Conservation (phyloP, 2,797 vertebrate species). For the Lepus oiostolus region DNA sequence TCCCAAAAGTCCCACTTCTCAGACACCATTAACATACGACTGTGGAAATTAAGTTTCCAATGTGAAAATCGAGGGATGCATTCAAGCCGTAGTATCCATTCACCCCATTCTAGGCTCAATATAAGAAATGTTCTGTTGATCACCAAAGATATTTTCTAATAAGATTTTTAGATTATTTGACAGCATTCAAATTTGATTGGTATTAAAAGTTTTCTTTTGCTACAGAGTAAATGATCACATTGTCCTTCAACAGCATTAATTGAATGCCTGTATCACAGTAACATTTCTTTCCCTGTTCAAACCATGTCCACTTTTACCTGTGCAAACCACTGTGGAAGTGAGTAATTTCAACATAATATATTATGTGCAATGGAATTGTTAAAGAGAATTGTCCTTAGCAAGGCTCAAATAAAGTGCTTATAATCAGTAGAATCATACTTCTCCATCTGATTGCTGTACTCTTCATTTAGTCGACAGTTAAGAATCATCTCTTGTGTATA, state of each 20-base stretch:
- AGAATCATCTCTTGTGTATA: not conserved
- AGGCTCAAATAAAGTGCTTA: not conserved
- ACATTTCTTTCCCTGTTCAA: not conserved
- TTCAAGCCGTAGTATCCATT: not conserved
- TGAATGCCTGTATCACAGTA: not conserved
- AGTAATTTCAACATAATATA: not conserved
- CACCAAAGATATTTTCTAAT: not conserved
- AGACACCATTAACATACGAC: no score
- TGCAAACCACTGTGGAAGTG: not conserved
- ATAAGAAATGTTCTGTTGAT: slow-evolving; percentile 32
- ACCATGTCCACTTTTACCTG: not conserved
- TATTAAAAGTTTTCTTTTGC: slow-evolving; percentile 13
- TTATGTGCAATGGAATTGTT: not conserved
- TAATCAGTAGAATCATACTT: slow-evolving; percentile 40
- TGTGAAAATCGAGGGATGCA: no score
- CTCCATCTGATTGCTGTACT: not conserved
- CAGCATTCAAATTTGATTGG: not conserved
- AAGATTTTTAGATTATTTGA: not conserved
- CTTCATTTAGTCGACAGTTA: slow-evolving; percentile 59
- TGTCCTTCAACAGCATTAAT: not conserved
- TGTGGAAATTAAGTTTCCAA: no score
- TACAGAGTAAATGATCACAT: not conserved
- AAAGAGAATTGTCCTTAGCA: slow-evolving; percentile 4
- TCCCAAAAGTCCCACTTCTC: no score
- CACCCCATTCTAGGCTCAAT: not conserved